Conservation (phyloP, 2,113 vertebrate species). For the Brienomyrus brachyistius region DNA sequence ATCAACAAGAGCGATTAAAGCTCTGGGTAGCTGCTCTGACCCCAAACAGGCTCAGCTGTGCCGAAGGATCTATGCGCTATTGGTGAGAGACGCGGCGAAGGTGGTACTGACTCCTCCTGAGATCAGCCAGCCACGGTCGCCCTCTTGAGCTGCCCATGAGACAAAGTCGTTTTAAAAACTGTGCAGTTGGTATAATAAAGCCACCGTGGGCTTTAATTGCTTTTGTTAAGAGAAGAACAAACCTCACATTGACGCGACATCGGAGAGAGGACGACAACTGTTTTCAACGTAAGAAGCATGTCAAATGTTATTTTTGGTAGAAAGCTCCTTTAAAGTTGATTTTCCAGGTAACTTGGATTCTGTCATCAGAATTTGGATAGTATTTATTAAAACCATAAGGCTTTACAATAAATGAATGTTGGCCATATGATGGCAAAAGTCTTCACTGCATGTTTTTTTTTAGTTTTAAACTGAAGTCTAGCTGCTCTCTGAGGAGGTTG, state of each 20-base stretch:
- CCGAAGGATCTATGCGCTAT: background rate
- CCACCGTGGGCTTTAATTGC: background rate
- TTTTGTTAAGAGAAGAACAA: constrained; percentile 1
- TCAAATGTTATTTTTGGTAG: constrained; percentile 11
- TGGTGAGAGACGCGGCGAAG: background rate
- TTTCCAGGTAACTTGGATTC: constrained; percentile 84
- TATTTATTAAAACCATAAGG: constrained; percentile 97
- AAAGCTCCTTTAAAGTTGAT: constrained; percentile 50
- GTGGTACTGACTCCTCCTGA: background rate
- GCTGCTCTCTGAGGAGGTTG: constrained; percentile 98
- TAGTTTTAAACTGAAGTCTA: constrained; percentile 68
- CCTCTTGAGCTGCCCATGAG: background rate
- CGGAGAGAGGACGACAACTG: constrained; percentile 4
- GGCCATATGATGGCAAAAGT: constrained; percentile 99
- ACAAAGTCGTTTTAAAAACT: background rate
- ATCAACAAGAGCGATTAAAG: background rate
- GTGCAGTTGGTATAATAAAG: background rate
- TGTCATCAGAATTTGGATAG: constrained; percentile 97
- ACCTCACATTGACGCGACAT: background rate
- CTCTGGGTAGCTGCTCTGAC: background rate
- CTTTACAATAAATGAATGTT: constrained; percentile 99
- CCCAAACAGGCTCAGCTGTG: background rate
- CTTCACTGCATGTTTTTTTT: constrained; percentile 74
- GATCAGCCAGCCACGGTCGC: background rate
- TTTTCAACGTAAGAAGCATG: constrained; percentile 9